A percentile compares a stretch with the other conserved stretches of the same genome.
Evolutionary conservation across 2,888 invertebrate genomes (phyloP).

Genomic region (Trimorus sp.): DNA sequence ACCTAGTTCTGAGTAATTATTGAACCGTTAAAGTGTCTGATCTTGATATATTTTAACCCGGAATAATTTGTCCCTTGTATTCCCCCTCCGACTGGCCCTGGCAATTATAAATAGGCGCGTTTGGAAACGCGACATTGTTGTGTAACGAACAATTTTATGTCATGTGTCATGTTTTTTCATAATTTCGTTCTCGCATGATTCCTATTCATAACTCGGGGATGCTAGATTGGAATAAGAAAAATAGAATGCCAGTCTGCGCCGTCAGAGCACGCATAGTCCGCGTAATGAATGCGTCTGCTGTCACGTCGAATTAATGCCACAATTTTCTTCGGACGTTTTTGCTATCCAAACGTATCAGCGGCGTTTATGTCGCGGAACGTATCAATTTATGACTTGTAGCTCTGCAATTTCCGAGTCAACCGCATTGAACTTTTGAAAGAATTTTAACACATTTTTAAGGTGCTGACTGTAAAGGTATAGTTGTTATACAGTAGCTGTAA

Average conservation of each 20-base stretch:
- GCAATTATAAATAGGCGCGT: conserved; percentile 14
- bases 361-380: neutral
- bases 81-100: no score
- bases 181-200: conserved; percentile 24
- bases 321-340: conserved; percentile 34
- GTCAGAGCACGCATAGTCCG: conserved; percentile 27
- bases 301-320: conserved; percentile 31
- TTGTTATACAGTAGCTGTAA: no score
- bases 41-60: no score
- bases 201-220: conserved; percentile 39
- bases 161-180: conserved; percentile 9
- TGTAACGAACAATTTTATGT: conserved; percentile 23
- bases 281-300: conserved; percentile 38
- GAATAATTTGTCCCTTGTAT: no score
- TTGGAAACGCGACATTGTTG: conserved; percentile 20
- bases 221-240: conserved; percentile 20
- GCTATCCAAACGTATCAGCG: conserved; percentile 20
- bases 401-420: neutral
- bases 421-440: no score
- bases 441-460: no score
- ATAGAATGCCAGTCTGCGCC: conserved; percentile 34
- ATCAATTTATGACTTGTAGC: conserved; percentile 8
- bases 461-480: no score
- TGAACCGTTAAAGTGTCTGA: no score
- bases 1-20: no score